These are phyloP conservation scores for Chlorops oryzae DNA, from an alignment of 1,140 invertebrate genomes.

Conservation along the genomic window DNA sequence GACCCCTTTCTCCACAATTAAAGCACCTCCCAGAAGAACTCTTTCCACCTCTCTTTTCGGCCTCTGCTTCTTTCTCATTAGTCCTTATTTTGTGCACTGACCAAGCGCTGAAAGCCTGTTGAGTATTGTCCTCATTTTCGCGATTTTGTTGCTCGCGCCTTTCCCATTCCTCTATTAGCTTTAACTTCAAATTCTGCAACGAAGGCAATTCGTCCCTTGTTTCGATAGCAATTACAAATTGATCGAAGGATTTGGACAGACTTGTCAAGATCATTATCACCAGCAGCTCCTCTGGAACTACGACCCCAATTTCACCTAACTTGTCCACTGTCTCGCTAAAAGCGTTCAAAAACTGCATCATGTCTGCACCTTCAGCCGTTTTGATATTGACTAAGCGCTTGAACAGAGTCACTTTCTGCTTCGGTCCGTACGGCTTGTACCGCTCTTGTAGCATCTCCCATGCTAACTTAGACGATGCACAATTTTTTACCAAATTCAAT, in stretches of 20 bases:
- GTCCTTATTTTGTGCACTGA: too few species aligned
- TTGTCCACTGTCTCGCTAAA: slow-evolving; percentile 12
- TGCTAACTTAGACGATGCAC: background rate
- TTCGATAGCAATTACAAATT: slow-evolving; percentile 17
- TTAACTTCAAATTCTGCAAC: slow-evolving; percentile 6
- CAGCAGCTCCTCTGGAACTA: slow-evolving; percentile 13
- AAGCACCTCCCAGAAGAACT: too few species aligned
- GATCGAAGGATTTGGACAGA: slow-evolving; percentile 8
- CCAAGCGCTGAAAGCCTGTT: too few species aligned
- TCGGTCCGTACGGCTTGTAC: slow-evolving; percentile 11
- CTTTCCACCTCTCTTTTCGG: too few species aligned
- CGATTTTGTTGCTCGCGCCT: too few species aligned
- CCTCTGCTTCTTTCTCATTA: too few species aligned
- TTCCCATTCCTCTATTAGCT: slow-evolving; percentile 13
- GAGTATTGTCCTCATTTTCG: too few species aligned
- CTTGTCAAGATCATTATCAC: slow-evolving; percentile 7
- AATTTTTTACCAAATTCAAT: slow-evolving; percentile 12
- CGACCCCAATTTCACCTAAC: slow-evolving; percentile 12
- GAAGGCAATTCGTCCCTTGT: slow-evolving; percentile 10
- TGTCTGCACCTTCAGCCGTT: slow-evolving; percentile 1
- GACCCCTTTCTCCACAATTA: too few species aligned
- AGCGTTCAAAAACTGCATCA: background rate
- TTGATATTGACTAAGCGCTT: slow-evolving; percentile 9
- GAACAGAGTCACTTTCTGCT: slow-evolving; percentile 11
- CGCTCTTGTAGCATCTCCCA: slow-evolving; percentile 8